Evolutionary conservation across 2,888 invertebrate genomes (phyloP).

Genomic region (Colostygia pectinataria): DNA sequence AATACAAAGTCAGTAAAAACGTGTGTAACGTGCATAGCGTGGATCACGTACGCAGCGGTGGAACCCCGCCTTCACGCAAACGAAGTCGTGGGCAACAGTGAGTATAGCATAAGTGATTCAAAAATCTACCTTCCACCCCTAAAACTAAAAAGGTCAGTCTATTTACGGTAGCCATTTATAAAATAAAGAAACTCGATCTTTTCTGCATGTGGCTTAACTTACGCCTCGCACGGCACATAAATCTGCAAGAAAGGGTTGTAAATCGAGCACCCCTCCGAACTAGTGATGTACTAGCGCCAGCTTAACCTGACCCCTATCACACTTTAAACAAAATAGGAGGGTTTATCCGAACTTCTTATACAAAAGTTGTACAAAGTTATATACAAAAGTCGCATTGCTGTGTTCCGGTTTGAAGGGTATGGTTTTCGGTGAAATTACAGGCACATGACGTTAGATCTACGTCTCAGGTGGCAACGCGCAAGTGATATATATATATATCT

Average conservation of each 20-base stretch:
- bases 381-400: too few relatives aligned
- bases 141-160: slow-evolving; percentile 45
- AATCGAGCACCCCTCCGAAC: slow-evolving; percentile 68
- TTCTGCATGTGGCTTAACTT: slow-evolving; percentile 69
- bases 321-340: neutral
- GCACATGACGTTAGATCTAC: too few relatives aligned
- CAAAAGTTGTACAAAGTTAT: too few relatives aligned
- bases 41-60: too few relatives aligned
- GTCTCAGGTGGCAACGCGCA: too few relatives aligned
- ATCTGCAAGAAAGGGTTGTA: slow-evolving; percentile 80
- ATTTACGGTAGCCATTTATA: slow-evolving; percentile 71
- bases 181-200: slow-evolving; percentile 77
- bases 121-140: slow-evolving; percentile 25
- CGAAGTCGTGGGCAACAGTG: too few relatives aligned
- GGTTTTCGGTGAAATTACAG: too few relatives aligned
- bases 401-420: too few relatives aligned
- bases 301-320: slow-evolving; percentile 36
- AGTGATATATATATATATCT: too few relatives aligned
- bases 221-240: slow-evolving; percentile 67
- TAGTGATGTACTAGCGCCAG: slow-evolving; percentile 62
- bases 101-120: neutral
- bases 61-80: too few relatives aligned
- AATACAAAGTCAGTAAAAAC: too few relatives aligned
- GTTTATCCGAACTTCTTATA: neutral
- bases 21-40: too few relatives aligned